Conservation (phyloP, 2,888 invertebrate species). For the Platynereis dumerilii region DNA sequence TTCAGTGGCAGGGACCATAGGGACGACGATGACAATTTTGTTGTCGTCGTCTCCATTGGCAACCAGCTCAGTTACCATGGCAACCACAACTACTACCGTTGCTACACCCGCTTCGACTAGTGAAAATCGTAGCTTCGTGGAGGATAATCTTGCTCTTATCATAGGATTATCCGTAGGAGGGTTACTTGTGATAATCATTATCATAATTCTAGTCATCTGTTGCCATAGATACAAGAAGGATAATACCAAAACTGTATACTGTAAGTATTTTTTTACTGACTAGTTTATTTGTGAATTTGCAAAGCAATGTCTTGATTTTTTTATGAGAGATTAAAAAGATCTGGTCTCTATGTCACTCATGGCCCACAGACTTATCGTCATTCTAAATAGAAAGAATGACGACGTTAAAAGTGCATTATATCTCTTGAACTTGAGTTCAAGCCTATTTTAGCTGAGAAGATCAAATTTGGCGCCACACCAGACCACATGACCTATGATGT, state of each 20-base stretch:
- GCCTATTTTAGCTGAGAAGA: too few species aligned
- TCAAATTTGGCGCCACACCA: too few species aligned
- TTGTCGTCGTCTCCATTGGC: background rate
- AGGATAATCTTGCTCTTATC: slow-evolving; percentile 2
- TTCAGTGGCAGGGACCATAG: background rate
- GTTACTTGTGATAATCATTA: background rate
- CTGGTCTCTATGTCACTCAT: too few species aligned
- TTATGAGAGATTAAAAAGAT: too few species aligned
- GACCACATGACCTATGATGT: too few species aligned
- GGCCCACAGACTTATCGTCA: too few species aligned
- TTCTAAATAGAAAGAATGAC: too few species aligned
- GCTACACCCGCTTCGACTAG: background rate
- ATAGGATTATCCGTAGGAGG: slow-evolving; percentile 12
- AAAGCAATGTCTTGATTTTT: too few species aligned
- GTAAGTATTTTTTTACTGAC: too few species aligned
- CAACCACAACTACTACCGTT: background rate
- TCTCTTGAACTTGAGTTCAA: too few species aligned
- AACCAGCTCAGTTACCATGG: background rate
- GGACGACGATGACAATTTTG: background rate
- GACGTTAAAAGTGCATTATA: too few species aligned
- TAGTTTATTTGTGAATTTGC: too few species aligned
- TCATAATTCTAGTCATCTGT: slow-evolving; percentile 8
- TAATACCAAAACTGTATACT: slow-evolving; percentile 15
- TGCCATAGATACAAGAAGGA: slow-evolving; percentile 4
- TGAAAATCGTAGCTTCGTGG: background rate